phyloP scores from a whole-genome alignment of 2,797 vertebrate genomes.

The Notamacropus eugenii region DNA sequence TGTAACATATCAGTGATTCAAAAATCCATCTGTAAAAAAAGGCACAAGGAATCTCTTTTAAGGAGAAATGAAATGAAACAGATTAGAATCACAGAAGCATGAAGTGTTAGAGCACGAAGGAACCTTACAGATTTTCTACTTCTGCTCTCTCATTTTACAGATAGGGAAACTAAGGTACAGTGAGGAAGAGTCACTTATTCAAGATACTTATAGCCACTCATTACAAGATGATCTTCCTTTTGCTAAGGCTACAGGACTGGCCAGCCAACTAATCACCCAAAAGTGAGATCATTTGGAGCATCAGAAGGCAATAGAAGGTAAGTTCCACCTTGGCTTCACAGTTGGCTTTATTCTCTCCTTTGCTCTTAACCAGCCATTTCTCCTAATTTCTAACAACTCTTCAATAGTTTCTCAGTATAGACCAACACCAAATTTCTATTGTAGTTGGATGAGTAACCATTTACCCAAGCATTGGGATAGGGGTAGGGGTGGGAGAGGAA shows the following conservation, averaged over 20 bases:
- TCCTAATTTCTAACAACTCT: constrained; percentile 20
- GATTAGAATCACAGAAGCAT: not conserved
- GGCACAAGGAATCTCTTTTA: not conserved
- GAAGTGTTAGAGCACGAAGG: not conserved
- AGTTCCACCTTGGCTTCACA: constrained; percentile 24
- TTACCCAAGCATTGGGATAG: constrained; percentile 28
- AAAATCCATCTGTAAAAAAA: not conserved
- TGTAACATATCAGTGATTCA: not conserved
- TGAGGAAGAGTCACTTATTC: not conserved
- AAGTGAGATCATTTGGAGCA: not conserved
- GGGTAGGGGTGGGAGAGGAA: not conserved
- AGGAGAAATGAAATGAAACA: constrained; percentile 38
- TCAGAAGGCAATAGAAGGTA: constrained; percentile 47
- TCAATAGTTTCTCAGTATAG: not conserved
- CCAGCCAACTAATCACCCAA: not conserved
- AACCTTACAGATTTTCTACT: not conserved
- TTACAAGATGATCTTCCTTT: constrained; percentile 8
- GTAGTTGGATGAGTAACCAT: not conserved
- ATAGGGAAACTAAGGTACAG: not conserved
- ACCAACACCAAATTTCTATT: constrained; percentile 2
- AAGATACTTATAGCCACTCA: not conserved
- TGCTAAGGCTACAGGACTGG: not conserved
- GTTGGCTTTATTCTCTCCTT: constrained; percentile 6
- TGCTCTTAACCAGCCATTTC: not conserved
- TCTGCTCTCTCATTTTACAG: not conserved